Evolutionary conservation across 2,113 vertebrate species (phyloP).

Genomic region (Perccottus glenii): DNA sequence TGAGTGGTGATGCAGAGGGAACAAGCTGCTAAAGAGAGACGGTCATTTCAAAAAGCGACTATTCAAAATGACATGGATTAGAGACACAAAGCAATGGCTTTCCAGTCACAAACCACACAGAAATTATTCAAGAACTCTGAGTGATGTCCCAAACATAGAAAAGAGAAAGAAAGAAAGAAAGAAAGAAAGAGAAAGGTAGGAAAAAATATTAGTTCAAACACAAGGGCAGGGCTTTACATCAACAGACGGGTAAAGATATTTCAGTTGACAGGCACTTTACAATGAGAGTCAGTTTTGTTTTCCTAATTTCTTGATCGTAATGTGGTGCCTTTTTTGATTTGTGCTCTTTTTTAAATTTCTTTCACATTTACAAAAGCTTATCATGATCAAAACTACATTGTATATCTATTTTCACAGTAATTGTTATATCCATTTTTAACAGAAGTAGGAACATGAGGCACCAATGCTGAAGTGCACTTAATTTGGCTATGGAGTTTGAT

Average conservation of each 20-base stretch:
- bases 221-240: conserved; percentile 83
- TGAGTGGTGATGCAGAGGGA: conserved; percentile 60
- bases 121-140: conserved; percentile 37
- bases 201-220: conserved; percentile 40
- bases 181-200: conserved; percentile 20
- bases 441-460: conserved; percentile 80
- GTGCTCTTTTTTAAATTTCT: conserved; percentile 72
- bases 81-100: conserved; percentile 54
- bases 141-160: conserved; percentile 34
- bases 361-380: conserved; percentile 47
- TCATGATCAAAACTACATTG: conserved; percentile 66
- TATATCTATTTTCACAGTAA: conserved; percentile 70
- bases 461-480: conserved; percentile 87
- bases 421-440: conserved; percentile 51
- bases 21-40: conserved; percentile 74
- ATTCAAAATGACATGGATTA: conserved; percentile 46
- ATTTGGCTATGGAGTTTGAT: conserved; percentile 67
- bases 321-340: conserved; percentile 60
- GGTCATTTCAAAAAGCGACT: conserved; percentile 32
- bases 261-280: conserved; percentile 84
- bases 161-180: too few species aligned
- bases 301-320: conserved; percentile 42
- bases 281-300: conserved; percentile 39
- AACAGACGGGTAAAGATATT: conserved; percentile 64
- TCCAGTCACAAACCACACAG: conserved; percentile 30